Evolutionary conservation across 2,888 invertebrate genomes (phyloP), one percentile per base, ranked within the genome.

Genomic region (Metellina segmentata): DNA sequence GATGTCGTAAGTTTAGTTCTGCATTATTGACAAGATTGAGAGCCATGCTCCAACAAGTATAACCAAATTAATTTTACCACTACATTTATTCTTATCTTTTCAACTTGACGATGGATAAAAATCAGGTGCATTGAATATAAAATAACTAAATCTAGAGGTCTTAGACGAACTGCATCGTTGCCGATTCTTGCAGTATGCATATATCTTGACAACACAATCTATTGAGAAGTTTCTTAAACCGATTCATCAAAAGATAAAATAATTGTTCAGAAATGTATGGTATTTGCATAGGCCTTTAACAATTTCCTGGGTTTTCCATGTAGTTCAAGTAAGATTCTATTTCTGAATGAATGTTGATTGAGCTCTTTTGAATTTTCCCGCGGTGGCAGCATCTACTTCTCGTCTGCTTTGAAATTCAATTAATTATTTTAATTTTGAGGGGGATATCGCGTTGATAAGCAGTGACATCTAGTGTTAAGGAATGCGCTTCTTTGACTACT

Each of bases 361-460:
- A 20, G 79, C 52, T 52, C 79, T 52, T 79, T 87, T 85, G 85
- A 74, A 75, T 74, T 78, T 85, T 34, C 20, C 71, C 61, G 71
- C 19, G n/a, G 34, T 51, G 19, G 9, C 71, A 85, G n/a, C 69
- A 48, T 16, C 6, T 75, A 8, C 61, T 16, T 16, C 49, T 78
- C 19, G 48, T 71, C 71, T 48, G 51, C 51, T 83, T 72, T 85
- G 78, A 79, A 89, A 89, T 51, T 78, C 89, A 89, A 89, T 89
- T 85, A 83, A 89, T 75, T 78, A 89, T 89, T 83, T 89, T 89
- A 89, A 89, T 89, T 85, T 89, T 89, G 77, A 85, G 53, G 81
- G 74, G 79, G 74, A 75, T 34, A 13, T 13, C 16, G 71, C 61
- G 61, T 6, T 61, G 61, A 61, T 61, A 61, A 49, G 69, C 70